Percentiles rank a stretch among this genome's conserved stretches.
phyloP scores from a whole-genome alignment of 2,888 invertebrate genomes.

The Zaprionus lineosus region DNA sequence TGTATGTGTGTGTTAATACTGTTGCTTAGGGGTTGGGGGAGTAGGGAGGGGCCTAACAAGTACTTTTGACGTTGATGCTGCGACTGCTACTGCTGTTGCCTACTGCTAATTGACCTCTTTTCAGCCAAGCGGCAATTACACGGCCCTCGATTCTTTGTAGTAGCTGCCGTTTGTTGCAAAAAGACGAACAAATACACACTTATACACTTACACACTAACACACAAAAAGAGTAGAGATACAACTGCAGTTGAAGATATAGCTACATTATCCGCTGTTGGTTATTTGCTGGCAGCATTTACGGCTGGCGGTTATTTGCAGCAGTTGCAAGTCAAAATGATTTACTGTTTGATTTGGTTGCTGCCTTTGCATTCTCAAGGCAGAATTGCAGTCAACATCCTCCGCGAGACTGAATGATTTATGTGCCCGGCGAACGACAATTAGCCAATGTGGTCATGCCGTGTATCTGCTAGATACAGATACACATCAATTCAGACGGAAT shows the following conservation, averaged over 20 bases:
- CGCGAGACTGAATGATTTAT: constrained; percentile 68
- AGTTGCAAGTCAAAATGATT: constrained; percentile 70
- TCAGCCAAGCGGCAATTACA: constrained; percentile 76
- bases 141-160: constrained; percentile 63
- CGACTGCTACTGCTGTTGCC: no score
- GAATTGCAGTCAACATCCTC: constrained; percentile 60
- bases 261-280: constrained; percentile 30
- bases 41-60: not conserved
- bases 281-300: constrained; percentile 11
- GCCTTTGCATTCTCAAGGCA: no score
- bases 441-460: constrained; percentile 56
- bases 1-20: constrained; percentile 11
- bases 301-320: constrained; percentile 55
- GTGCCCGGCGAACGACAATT: constrained; percentile 63
- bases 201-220: no score
- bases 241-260: constrained; percentile 23
- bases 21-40: not conserved
- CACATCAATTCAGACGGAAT: constrained; percentile 65
- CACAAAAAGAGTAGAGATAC: no score
- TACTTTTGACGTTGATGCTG: constrained; percentile 37
- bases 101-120: constrained; percentile 78
- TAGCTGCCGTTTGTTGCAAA: constrained; percentile 25
- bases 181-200: constrained; percentile 29
- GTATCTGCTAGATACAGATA: constrained; percentile 59
- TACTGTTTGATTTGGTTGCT: constrained; percentile 53